A percentile compares a stretch with the other conserved stretches of the same genome.
Conservation (phyloP, 2,797 vertebrate species). For the Pangasius macronema region DNA sequence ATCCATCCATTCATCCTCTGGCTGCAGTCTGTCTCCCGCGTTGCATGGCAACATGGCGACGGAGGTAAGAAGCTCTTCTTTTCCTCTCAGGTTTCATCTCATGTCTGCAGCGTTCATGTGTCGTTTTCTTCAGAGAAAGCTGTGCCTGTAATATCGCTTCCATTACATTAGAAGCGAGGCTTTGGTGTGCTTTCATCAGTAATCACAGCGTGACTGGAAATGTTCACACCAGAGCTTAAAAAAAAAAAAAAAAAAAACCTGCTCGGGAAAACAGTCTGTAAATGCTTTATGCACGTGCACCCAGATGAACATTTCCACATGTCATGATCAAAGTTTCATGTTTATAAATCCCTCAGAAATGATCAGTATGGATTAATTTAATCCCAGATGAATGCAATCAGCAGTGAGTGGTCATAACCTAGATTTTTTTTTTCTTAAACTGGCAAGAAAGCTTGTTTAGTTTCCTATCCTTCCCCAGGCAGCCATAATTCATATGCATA, state of each 20-base stretch:
- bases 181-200: neutral
- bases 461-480: no score
- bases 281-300: no score
- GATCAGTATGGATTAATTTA: neutral
- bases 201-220: neutral
- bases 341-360: no score
- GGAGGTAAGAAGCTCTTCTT: slow-evolving; percentile 71
- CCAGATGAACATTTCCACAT: no score
- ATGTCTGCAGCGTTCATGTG: no score
- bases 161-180: neutral
- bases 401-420: neutral
- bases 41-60: slow-evolving; percentile 83
- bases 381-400: no score
- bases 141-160: neutral
- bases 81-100: neutral
- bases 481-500: no score
- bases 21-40: slow-evolving; percentile 49
- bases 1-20: slow-evolving; percentile 31
- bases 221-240: neutral
- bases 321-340: neutral
- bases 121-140: neutral
- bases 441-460: neutral
- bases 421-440: neutral
- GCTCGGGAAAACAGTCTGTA: neutral
- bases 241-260: no score